Conservation (phyloP, 2,113 vertebrate genomes). For the Lipophrys pholis region DNA sequence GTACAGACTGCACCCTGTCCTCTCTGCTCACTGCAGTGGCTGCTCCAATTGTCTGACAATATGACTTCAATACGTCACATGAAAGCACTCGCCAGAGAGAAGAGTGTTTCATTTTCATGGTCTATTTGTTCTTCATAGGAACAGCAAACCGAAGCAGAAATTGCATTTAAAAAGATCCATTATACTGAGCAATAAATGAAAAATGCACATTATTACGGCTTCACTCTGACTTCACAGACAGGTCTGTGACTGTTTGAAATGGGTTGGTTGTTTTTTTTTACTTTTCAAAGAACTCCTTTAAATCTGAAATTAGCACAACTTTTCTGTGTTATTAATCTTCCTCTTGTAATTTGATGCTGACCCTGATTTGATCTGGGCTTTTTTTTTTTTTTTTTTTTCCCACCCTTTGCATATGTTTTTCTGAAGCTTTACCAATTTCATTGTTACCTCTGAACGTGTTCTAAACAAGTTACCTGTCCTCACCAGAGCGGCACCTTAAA, state of each 20-base stretch:
- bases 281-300: not conserved
- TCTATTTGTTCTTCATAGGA: slow-evolving; percentile 17
- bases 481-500: too few relatives aligned
- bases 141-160: slow-evolving; percentile 2
- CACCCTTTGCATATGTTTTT: too few relatives aligned
- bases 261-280: not conserved
- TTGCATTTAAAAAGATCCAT: not conserved
- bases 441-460: too few relatives aligned
- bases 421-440: too few relatives aligned
- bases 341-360: slow-evolving; percentile 3
- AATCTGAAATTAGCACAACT: slow-evolving; percentile 8
- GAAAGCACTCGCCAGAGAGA: not conserved
- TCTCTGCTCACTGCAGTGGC: not conserved
- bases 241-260: not conserved
- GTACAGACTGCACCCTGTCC: not conserved
- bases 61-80: slow-evolving; percentile 11
- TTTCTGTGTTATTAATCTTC: slow-evolving; percentile 26
- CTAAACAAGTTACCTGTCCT: too few relatives aligned
- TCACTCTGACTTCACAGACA: not conserved
- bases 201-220: not conserved
- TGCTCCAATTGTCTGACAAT: not conserved
- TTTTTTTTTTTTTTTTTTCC: too few relatives aligned
- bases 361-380: too few relatives aligned
- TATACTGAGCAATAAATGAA: not conserved
- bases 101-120: not conserved